Evolutionary conservation across 2,888 invertebrate genomes (phyloP).

Genomic region (Oegoconia quadripuncta): DNA sequence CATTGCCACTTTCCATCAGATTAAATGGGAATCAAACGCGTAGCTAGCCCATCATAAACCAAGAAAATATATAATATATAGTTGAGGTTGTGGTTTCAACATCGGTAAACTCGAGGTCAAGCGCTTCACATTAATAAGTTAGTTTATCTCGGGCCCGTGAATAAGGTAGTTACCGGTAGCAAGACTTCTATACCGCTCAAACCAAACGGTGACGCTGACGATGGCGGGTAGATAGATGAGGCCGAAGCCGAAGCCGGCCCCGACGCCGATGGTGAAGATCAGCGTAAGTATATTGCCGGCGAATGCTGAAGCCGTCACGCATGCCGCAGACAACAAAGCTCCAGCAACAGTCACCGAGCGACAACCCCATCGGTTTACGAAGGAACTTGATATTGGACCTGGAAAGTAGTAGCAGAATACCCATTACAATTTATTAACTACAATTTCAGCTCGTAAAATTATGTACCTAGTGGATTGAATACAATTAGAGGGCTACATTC

Average conservation of each 20-base stretch:
- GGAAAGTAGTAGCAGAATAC: no score
- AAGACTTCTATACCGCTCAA: conserved; percentile 94
- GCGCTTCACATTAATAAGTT: no score
- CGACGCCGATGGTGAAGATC: conserved; percentile 96
- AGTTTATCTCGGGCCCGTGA: no score
- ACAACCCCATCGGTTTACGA: conserved; percentile 97
- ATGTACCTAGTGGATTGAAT: no score
- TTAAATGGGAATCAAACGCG: no score
- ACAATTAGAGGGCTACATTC: no score
- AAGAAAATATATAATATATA: background rate
- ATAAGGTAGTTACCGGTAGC: conserved; percentile 84
- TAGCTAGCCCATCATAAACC: no score
- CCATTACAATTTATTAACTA: no score
- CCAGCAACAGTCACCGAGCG: conserved; percentile 94
- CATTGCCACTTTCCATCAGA: no score
- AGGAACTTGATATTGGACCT: conserved; percentile 97
- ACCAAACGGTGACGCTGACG: conserved; percentile 98
- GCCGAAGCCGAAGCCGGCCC: conserved; percentile 96
- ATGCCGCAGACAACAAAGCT: conserved; percentile 86
- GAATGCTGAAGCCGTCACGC: conserved; percentile 88
- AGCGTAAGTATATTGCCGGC: conserved; percentile 91
- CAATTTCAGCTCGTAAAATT: no score
- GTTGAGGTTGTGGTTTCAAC: background rate
- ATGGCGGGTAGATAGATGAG: conserved; percentile 98
- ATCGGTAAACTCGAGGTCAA: no score